Evolutionary conservation across 2,113 vertebrate genomes (phyloP), one percentile per base, ranked within the genome.

Genomic region (Petrocephalus zakoni): DNA sequence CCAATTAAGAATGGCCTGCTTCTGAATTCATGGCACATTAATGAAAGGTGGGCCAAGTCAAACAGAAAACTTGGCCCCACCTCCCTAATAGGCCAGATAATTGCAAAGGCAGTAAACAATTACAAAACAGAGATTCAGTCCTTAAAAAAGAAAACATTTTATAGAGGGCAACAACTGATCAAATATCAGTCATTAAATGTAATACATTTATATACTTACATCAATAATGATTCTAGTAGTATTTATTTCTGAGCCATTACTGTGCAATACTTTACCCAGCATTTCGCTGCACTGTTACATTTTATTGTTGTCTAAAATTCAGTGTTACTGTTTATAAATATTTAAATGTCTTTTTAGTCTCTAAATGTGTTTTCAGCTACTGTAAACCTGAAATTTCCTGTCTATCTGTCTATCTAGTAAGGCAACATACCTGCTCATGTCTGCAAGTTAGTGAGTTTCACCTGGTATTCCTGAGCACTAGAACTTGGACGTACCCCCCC

Each of bases 11-110:
- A 89, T 81, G 86, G 87, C 86, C 88, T 91, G 87, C 91, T 90
- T 92, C 87, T 86, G 87, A 89, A 92, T 95, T 94, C 91, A 94
- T 94, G 91, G 94, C 91, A 93, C 91, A 92, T 89, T 94, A 93
- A 93, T 94, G 92, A 93, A 87, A 89, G 92, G 90, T 91, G 91
- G 91, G 91, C 91, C 92, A 68, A 5, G 61, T 46, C 84, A 92
- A 88, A 93, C 92, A 91, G 86, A 88, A 88, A 93, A 91, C 90
- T 37, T 21, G 21, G 15, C 49, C 81, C 6, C 29, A 68, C 34
- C 51, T n/a, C 8, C 34, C 49, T 85, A 86, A 86, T 5, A 86
- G 29, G 25, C 84, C 51, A 56, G n/a, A 34, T 19, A 34, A 86
- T 55, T 53, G 17, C 52, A 37, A 56, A 55, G 2, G 29, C 84